phyloP scores from a whole-genome alignment of 1,140 invertebrate species.

The Papilio polyxenes region DNA sequence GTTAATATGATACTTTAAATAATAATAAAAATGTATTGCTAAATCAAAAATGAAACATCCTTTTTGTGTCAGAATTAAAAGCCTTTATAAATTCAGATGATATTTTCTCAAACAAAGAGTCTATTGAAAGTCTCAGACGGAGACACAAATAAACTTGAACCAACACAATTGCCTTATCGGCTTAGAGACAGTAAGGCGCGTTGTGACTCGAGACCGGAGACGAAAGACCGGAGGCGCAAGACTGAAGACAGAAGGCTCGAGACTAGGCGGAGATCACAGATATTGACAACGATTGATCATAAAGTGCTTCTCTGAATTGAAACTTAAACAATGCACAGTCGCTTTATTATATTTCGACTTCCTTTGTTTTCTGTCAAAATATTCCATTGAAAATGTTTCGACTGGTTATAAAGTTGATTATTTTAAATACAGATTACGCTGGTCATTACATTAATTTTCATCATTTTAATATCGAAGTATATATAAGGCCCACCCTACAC shows the following conservation, averaged over 20 bases:
- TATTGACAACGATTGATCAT: slow-evolving; percentile 12
- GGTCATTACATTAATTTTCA: not conserved
- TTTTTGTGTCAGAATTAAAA: slow-evolving; percentile 5
- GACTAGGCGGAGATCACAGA: slow-evolving; percentile 3
- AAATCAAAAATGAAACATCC: not conserved
- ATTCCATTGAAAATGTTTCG: not conserved
- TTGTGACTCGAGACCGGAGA: not conserved
- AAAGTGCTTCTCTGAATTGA: not conserved
- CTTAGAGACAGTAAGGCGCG: not conserved
- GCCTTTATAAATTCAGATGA: not conserved
- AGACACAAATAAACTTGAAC: slow-evolving; percentile 15
- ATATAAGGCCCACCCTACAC: no score
- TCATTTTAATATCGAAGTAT: no score
- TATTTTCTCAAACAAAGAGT: not conserved
- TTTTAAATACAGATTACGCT: not conserved
- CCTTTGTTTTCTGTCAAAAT: not conserved
- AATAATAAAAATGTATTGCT: not conserved
- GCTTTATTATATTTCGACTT: not conserved
- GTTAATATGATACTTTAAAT: no score
- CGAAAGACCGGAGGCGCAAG: not conserved
- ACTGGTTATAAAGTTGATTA: not conserved
- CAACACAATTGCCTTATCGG: slow-evolving; percentile 3
- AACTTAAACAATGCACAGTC: not conserved
- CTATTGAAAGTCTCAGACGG: slow-evolving; percentile 23
- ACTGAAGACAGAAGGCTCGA: not conserved